A percentile compares a stretch with the other conserved stretches of the same genome.
Conservation (phyloP, 2,797 vertebrate genomes). For the Clarias platycephalus region DNA sequence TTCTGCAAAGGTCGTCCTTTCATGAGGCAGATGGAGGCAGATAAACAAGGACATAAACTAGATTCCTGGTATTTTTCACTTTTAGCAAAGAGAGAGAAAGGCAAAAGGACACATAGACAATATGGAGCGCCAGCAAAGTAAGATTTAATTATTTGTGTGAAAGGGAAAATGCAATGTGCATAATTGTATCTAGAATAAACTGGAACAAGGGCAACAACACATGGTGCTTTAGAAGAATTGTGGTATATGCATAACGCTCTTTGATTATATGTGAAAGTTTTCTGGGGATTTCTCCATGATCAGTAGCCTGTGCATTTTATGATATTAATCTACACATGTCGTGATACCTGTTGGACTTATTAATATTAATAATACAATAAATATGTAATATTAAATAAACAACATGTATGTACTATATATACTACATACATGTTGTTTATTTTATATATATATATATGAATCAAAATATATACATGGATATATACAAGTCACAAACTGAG, state of each 20-base stretch:
- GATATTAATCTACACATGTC: background rate
- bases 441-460: background rate
- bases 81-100: background rate
- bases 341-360: background rate
- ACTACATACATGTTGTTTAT: too few relatives aligned
- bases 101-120: conserved; percentile 2
- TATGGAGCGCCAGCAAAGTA: background rate
- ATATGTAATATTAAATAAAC: too few relatives aligned
- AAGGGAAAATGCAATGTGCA: conserved; percentile 10
- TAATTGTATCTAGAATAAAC: conserved; percentile 5
- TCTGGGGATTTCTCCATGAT: background rate
- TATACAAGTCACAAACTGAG: background rate
- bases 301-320: background rate
- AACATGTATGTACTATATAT: too few relatives aligned
- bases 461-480: background rate
- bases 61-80: conserved; percentile 26
- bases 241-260: background rate
- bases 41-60: conserved; percentile 11
- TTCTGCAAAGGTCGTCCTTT: conserved; percentile 2
- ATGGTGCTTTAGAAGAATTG: background rate
- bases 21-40: conserved; percentile 15
- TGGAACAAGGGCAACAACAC: conserved; percentile 12
- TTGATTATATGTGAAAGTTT: background rate
- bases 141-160: conserved; percentile 26
- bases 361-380: too few relatives aligned